Conservation (phyloP, 2,888 invertebrate genomes). For the Plebejus melissa region DNA sequence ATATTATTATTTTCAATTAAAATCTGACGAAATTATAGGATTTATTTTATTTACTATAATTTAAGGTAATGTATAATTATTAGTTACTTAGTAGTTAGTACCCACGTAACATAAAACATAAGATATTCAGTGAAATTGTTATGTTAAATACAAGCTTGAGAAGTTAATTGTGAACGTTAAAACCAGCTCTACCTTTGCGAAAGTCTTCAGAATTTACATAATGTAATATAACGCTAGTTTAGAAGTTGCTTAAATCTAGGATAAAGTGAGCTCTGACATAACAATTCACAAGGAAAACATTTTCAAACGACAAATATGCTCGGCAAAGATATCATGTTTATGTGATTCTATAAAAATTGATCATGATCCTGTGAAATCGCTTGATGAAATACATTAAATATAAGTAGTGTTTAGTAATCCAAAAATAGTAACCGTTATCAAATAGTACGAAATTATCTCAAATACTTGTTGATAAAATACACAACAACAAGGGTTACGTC, state of each 20-base stretch:
- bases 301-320: not conserved
- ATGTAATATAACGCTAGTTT: constrained; percentile 15
- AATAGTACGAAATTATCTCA: not conserved
- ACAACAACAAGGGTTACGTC: constrained; percentile 1
- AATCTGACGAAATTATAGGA: not conserved
- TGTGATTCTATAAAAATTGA: not conserved
- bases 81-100: not conserved
- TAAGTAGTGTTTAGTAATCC: not conserved
- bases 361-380: not conserved
- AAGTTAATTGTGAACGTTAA: constrained; percentile 16
- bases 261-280: not conserved
- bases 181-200: constrained; percentile 6
- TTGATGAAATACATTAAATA: not conserved
- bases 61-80: no score
- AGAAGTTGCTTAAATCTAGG: constrained; percentile 10
- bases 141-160: not conserved
- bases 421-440: not conserved
- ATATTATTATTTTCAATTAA: not conserved
- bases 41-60: not conserved
- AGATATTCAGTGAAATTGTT: not conserved
- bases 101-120: not conserved
- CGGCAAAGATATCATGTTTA: not conserved
- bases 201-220: constrained; percentile 13
- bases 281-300: not conserved
- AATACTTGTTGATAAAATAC: not conserved